Base-by-base conservation (phyloP, 1,140 invertebrate genomes). In the Archegozetes longisetosus region DNA sequence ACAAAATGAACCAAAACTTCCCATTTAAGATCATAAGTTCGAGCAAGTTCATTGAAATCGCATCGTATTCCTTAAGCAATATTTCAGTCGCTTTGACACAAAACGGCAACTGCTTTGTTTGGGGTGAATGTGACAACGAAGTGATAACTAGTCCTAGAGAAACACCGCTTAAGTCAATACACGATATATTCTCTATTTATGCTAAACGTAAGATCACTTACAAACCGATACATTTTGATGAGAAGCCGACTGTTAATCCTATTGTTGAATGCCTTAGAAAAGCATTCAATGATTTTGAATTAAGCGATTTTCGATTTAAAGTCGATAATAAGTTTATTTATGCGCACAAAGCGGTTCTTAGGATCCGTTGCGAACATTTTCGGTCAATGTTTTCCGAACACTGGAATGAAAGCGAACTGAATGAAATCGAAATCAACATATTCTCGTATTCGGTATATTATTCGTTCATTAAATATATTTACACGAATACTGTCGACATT, bases 51-150 rank as follows among this genome's bases (percentile, higher is more conserved):
- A 22, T 27, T n/a, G n/a, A 40, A n/a, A 58, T 58, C 25, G 57
- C 46, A 12, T 26, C 57, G 3, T 6, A 58, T 27, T 51, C 49
- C 27, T 46, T 47, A 2, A 28, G 40, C 17, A 58, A 51, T 46
- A 20, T 58, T 13, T 51, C 48, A 12, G 26, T 47, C 2, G 57
- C 57, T 17, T 13, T 49, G 4, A 49, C 46, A 12, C 46, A 49
- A 40, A 40, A 6, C 17, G 57, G 57, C 1, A 49, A 29, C 25
- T 50, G 48, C 23, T 58, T 20, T 27, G 57, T 58, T 2, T 58
- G 57, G 57, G 57, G 57, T 40, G 57, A 58, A 17, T 53, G 48
- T 29, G 51, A 53, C 14, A 14, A 26, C 22, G 22, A 55, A 40
- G 24, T 20, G 12, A 46, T 51, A 20, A 25, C 24, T 2, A 17